Evolutionary conservation across 2,888 invertebrate genomes (phyloP), one percentile per base, ranked within the genome.

Genomic region (Drosophila acutilabella): DNA sequence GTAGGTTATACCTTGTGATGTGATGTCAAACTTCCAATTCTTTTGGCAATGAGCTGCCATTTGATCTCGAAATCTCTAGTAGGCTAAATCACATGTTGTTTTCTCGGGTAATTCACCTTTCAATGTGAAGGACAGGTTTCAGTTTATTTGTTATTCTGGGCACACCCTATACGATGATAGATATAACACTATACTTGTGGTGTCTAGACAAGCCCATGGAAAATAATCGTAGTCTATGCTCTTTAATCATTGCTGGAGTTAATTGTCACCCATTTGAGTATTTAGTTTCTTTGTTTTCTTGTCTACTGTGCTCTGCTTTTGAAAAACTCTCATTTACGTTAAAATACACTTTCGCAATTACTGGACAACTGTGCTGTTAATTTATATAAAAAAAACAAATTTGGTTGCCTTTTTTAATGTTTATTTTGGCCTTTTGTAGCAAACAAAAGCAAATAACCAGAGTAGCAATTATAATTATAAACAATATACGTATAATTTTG

Each of bases 391-490:
- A 3, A 5, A 36, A 36, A 36, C 13, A 36, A 13, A 13, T 36
- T 36, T 36, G 2, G 4, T 11, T 36, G 13, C 1, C 11, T 36
- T 36, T 36, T 83, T 88, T 89, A 78, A 89, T 89, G 89, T 69
- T 51, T 64, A 48, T 23, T 45, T 66, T 89, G 83, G 81, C 83
- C 89, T 83, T 89, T 83, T 81, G 58, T 69, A 66, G 72, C 71
- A 64, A 65, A 71, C 64, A 53, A 14, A 56, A 70, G 18, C 38
- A 53, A 44, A 20, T 16, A 57, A 30, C 23, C 42, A 57, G 36
- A 57, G 48, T 66, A 68, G 66, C 66, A 81, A 84, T 87, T 81
- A 89, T 89, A 89, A 89, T 87, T 89, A 76, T 76, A 84, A 81
- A 73, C 81, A 71, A 73, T 78, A 73, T 66, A 79, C 64, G 70